Evolutionary conservation across 2,113 vertebrate species (phyloP), one percentile per base, ranked within the genome.

Genomic region (Burhinus bistriatus): DNA sequence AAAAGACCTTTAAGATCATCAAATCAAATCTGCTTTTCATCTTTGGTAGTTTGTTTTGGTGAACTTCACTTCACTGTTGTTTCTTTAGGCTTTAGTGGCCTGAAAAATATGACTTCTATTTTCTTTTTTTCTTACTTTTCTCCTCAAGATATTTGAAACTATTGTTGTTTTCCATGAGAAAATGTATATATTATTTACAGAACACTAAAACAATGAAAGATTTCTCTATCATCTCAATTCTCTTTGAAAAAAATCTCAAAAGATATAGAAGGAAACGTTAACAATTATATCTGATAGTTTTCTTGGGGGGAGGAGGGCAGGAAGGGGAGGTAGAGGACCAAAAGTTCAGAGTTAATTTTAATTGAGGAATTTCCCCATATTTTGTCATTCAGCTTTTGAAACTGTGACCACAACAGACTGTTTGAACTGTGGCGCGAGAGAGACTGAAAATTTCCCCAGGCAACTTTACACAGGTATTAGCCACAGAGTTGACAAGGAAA

Each of bases 341-440:
- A 83, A 96, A 95, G 95, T 98, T 98, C 95, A 97, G 88, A 93
- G 97, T 97, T 98, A 97, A 98, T 98, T 98, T 97, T 98, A 98
- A 97, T 97, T 90, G 96, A 98, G 98, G 98, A 98, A 98, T 98
- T 98, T 98, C 98, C 98, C 98, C 75, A 36, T 76, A 93, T 97
- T 98, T 97, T 98, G 95, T 97, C 96, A 96, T 97, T 94, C 83
- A 92, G 84, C 77, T 97, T 98, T 95, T 97, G 97, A 98, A 97
- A 98, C 97, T 94, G 94, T 97, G 97, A 97, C 97, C 97, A 98
- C 97, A 98, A 97, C 92, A 97, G 95, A 82, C 95, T 71, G 97
- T 97, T 98, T 95, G 94, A 97, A 83, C 89, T 66, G 72, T 22
- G 83, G 64, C 11, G 9, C 44, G 91, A 83, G 90, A 83, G 64